A percentile compares a stretch with the other conserved stretches of the same genome.
Conservation (phyloP, 2,888 invertebrate species). For the Timema podura region DNA sequence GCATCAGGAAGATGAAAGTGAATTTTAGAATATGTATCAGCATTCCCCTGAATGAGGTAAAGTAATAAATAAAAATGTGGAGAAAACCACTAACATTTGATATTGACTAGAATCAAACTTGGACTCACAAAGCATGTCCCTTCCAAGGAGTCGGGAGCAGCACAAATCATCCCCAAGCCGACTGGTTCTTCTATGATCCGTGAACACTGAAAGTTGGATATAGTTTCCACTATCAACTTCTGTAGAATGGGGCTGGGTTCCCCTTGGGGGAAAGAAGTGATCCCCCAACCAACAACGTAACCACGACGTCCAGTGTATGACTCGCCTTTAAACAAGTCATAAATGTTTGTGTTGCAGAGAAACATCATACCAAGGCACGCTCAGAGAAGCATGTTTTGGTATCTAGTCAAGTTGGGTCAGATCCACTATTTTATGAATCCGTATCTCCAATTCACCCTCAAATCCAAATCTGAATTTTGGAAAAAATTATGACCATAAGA, state of each 20-base stretch:
- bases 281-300: slow-evolving; percentile 43
- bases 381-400: no score
- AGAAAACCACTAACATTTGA: no score
- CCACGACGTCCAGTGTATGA: slow-evolving; percentile 38
- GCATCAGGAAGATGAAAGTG: no score
- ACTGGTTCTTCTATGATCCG: slow-evolving; percentile 42
- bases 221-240: slow-evolving; percentile 40
- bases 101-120: no score
- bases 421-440: no score
- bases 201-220: slow-evolving; percentile 42
- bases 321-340: slow-evolving; percentile 36
- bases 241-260: slow-evolving; percentile 42
- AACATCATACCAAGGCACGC: no score
- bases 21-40: no score
- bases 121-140: slow-evolving; percentile 46
- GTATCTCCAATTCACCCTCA: no score
- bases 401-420: background rate
- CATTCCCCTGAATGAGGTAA: no score
- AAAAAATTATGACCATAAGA: no score
- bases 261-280: slow-evolving; percentile 41
- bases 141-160: slow-evolving; percentile 41
- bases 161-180: slow-evolving; percentile 42
- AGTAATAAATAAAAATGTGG: no score
- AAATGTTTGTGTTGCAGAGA: background rate
- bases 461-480: no score